phyloP scores from a whole-genome alignment of 2,797 vertebrate genomes.

The Eleutherodactylus coqui region DNA sequence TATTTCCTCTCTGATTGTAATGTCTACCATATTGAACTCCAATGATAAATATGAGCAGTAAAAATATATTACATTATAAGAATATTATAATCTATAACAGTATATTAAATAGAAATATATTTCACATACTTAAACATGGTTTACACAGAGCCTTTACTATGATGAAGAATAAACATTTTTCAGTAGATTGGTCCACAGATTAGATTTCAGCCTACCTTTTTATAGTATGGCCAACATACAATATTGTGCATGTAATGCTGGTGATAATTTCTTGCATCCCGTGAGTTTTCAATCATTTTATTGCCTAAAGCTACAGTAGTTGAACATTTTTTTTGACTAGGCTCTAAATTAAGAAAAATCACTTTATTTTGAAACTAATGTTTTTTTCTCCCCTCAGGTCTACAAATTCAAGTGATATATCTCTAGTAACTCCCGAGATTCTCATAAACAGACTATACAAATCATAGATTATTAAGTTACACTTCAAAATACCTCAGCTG shows the following conservation, averaged over 20 bases:
- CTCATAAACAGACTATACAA: conserved; percentile 50
- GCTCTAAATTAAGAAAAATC: conserved; percentile 52
- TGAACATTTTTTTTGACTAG: conserved; percentile 52
- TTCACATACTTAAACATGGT: not conserved
- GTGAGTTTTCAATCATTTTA: conserved; percentile 49
- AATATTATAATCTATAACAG: no score
- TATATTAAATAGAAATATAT: not conserved
- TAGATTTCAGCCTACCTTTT: not conserved
- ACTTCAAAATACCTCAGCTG: conserved; percentile 52
- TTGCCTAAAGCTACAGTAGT: conserved; percentile 52
- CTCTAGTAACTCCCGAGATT: conserved; percentile 38
- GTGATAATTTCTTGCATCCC: not conserved
- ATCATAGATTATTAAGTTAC: conserved; percentile 59
- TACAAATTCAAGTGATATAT: conserved; percentile 53
- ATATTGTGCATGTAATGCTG: not conserved
- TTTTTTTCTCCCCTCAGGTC: conserved; percentile 50
- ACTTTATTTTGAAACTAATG: conserved; percentile 56
- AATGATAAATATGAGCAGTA: not conserved
- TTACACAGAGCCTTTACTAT: not conserved
- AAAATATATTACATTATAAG: no score
- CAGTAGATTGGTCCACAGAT: no score
- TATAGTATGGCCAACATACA: not conserved
- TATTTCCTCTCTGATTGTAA: not conserved
- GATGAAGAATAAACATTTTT: not conserved
- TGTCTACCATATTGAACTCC: not conserved